phyloP scores from a whole-genome alignment of 2,888 invertebrate species.

The Diachrysia chrysitis region DNA sequence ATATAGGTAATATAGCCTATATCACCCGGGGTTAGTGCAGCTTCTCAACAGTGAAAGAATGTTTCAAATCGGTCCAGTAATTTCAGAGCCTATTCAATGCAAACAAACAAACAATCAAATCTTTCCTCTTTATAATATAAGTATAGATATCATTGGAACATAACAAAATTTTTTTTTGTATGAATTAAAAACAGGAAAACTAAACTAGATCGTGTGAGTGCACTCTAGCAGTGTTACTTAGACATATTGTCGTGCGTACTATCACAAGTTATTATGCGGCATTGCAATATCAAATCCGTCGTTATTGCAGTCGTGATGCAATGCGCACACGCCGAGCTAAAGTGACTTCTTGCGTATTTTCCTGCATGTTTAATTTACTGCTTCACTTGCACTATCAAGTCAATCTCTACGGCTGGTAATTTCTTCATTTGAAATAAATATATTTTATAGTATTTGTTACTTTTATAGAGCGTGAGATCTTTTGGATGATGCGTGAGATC shows the following conservation, averaged over 20 bases:
- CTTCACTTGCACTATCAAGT: neutral
- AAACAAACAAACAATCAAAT: no score
- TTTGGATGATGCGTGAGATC: no score
- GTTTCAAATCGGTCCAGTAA: no score
- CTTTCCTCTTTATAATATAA: no score
- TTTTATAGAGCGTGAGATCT: constrained; percentile 1
- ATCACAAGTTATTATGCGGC: constrained; percentile 7
- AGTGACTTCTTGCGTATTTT: constrained; percentile 23
- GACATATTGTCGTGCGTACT: neutral
- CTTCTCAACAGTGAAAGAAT: no score
- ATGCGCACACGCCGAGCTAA: constrained; percentile 8
- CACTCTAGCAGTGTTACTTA: neutral
- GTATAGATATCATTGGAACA: no score
- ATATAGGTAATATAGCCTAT: no score
- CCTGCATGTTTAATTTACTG: constrained; percentile 15
- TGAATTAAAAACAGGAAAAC: neutral
- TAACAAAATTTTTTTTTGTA: neutral
- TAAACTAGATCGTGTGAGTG: neutral
- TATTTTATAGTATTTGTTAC: neutral
- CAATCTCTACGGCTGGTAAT: constrained; percentile 6
- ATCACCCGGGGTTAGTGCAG: no score
- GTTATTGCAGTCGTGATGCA: constrained; percentile 19
- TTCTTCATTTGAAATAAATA: neutral
- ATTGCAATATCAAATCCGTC: constrained; percentile 18
- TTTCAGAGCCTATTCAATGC: no score